Percentiles rank a stretch among this genome's conserved stretches.
These are phyloP conservation scores for Lasioglossum lativentre DNA, from an alignment of 2,888 invertebrate species.

Conservation along the genomic window DNA sequence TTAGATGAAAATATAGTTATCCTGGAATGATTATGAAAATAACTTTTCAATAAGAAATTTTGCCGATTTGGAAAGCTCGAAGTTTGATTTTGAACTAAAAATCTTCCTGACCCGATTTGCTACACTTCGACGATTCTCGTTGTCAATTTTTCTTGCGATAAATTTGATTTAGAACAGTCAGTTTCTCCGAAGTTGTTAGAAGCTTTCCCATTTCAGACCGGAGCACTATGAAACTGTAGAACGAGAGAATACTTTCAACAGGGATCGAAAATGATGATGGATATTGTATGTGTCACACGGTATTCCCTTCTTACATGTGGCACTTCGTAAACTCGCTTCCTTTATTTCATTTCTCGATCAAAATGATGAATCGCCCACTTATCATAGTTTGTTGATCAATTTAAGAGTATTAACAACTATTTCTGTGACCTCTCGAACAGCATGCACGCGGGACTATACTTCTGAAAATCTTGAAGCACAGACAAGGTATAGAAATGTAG, in stretches of 20 bases:
- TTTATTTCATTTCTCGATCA: neutral
- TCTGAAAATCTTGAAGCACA: neutral
- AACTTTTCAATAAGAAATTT: no score
- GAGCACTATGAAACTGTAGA: neutral
- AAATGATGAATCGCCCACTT: neutral
- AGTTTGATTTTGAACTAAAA: neutral
- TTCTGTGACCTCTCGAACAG: neutral
- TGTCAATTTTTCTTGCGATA: constrained; percentile 8
- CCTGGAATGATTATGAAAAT: no score
- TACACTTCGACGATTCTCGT: neutral
- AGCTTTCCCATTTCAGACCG: constrained; percentile 1
- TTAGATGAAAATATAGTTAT: neutral
- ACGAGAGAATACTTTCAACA: neutral
- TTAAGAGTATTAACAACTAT: neutral
- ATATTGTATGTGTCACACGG: neutral
- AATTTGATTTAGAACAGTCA: constrained; percentile 18
- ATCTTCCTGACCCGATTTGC: neutral
- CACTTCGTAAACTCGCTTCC: neutral
- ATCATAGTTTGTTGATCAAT: neutral
- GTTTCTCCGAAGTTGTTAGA: constrained; percentile 9
- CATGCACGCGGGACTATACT: neutral
- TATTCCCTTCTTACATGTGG: neutral
- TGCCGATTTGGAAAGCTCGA: neutral
- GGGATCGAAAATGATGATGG: constrained; percentile 21
- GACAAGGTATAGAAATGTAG: no score